Conservation (phyloP, 2,888 invertebrate genomes). For the Cartodere bifasciata region DNA sequence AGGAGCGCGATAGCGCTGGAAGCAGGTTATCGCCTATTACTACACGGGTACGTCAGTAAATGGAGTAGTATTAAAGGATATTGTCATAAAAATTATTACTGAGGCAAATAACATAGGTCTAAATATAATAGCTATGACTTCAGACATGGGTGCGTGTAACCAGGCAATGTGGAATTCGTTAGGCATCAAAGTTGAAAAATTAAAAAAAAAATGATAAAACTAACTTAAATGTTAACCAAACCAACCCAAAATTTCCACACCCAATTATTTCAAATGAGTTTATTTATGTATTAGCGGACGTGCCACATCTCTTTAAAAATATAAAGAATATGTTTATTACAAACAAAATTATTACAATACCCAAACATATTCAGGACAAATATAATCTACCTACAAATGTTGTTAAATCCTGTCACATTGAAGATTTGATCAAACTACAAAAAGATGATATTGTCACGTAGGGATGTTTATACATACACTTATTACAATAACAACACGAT, state of each 20-base stretch:
- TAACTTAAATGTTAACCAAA: too few species aligned
- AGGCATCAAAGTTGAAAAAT: constrained; percentile 13
- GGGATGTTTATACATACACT: too few species aligned
- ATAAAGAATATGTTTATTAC: constrained; percentile 15
- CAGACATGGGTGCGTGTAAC: constrained; percentile 21
- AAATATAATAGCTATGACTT: constrained; percentile 16
- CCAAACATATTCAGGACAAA: constrained; percentile 10
- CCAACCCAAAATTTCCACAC: too few species aligned
- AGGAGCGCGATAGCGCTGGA: constrained; percentile 20
- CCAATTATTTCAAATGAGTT: constrained; percentile 13
- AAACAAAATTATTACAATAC: constrained; percentile 14
- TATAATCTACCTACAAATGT: constrained; percentile 14
- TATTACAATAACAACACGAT: too few species aligned
- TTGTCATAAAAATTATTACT: constrained; percentile 15
- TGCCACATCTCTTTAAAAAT: constrained; percentile 17
- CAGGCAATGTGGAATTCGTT: constrained; percentile 18
- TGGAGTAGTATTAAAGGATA: constrained; percentile 14
- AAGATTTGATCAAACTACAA: constrained; percentile 11
- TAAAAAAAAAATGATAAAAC: constrained; percentile 6
- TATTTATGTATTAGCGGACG: constrained; percentile 16
- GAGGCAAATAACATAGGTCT: constrained; percentile 13
- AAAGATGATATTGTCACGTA: constrained; percentile 12
- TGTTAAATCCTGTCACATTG: constrained; percentile 13
- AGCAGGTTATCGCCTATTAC: constrained; percentile 21
- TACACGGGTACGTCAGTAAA: constrained; percentile 19